Percentiles rank a stretch among this genome's conserved stretches.
Evolutionary conservation across 2,797 vertebrate species (phyloP).

Genomic region (Salmo trutta): DNA sequence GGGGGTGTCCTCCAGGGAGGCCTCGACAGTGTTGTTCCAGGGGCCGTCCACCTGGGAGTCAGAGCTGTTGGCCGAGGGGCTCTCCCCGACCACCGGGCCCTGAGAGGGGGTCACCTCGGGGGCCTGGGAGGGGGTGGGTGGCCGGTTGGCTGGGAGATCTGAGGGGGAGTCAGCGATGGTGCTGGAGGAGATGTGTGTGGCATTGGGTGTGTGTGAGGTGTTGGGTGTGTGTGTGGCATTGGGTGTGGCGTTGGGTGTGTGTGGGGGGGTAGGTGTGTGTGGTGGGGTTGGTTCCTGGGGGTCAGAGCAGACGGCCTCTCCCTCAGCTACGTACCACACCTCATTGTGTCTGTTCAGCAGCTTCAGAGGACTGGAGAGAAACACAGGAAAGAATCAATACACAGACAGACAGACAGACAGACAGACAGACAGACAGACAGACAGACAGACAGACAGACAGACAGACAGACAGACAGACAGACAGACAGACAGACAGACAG

Average conservation of each 20-base stretch:
- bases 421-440: too few species aligned
- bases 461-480: too few species aligned
- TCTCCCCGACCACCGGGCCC: background rate
- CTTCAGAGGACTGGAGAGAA: conserved; percentile 68
- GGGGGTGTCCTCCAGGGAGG: conserved; percentile 31
- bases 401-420: too few species aligned
- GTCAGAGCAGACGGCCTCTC: conserved; percentile 64
- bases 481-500: conserved; percentile 3
- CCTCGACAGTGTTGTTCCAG: conserved; percentile 52
- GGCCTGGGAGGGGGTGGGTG: conserved; percentile 13
- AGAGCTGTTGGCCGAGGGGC: conserved; percentile 21
- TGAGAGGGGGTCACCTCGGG: conserved; percentile 27
- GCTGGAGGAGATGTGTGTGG: conserved; percentile 25
- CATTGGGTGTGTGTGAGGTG: conserved; percentile 21
- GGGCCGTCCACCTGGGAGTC: background rate
- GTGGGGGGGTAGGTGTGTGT: conserved; percentile 35
- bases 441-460: too few species aligned
- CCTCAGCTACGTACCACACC: conserved; percentile 78
- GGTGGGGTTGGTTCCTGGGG: conserved; percentile 63
- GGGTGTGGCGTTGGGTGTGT: background rate
- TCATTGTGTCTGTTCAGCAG: conserved; percentile 80
- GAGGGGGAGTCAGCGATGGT: conserved; percentile 28
- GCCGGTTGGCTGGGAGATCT: conserved; percentile 20
- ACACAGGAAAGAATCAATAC: conserved; percentile 30
- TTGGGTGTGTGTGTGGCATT: conserved; percentile 35